A percentile compares a stretch with the other conserved stretches of the same genome.
These are phyloP conservation scores for Pseudomyrmex dendroicus DNA, from an alignment of 1,140 invertebrate genomes.

Conservation along the genomic window DNA sequence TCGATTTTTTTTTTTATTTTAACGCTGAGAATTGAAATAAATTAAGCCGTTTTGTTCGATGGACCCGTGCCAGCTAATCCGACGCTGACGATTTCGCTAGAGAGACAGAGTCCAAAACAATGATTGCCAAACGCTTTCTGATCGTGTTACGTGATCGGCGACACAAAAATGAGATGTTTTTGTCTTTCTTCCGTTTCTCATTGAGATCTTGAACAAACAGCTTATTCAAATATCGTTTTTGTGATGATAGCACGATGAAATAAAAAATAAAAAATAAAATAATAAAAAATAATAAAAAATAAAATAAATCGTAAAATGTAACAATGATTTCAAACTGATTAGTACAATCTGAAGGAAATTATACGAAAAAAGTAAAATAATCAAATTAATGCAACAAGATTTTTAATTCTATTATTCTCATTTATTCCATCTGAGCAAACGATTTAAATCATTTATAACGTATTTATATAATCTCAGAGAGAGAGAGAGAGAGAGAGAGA, in stretches of 20 bases:
- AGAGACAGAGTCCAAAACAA: constrained; percentile 47
- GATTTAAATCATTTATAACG: constrained; percentile 35
- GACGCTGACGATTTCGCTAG: constrained; percentile 56
- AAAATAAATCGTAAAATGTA: neutral
- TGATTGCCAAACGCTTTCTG: constrained; percentile 43
- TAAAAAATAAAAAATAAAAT: too few relatives aligned
- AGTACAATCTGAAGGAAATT: neutral
- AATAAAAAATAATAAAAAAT: too few relatives aligned
- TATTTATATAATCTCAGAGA: neutral
- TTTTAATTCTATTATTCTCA: neutral
- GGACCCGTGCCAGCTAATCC: constrained; percentile 65
- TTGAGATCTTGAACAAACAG: constrained; percentile 1
- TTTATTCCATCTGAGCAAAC: neutral
- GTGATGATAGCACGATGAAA: neutral
- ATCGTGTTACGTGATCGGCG: constrained; percentile 20
- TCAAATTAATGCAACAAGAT: constrained; percentile 1
- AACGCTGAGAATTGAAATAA: neutral
- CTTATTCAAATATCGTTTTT: neutral
- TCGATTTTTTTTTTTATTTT: neutral
- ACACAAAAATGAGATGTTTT: neutral
- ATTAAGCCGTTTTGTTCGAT: constrained; percentile 30
- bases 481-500: neutral
- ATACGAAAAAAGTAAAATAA: neutral
- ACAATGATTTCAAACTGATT: neutral
- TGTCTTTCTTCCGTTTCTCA: neutral